Conservation (phyloP, 2,888 invertebrate species). For the Lithophane ornitopus region DNA sequence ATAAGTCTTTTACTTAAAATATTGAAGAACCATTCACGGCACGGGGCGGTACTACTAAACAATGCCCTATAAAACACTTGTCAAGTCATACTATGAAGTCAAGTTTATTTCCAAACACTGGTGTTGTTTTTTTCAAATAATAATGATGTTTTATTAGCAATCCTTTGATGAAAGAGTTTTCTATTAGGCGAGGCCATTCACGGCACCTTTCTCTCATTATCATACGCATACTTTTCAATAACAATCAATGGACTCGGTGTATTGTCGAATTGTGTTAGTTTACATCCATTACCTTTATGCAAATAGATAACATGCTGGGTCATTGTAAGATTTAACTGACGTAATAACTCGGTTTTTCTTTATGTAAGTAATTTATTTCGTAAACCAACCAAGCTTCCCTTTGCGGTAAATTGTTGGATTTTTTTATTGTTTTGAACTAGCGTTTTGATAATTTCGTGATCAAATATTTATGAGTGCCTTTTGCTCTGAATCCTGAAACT, state of each 20-base stretch:
- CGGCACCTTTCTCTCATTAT: constrained; percentile 47
- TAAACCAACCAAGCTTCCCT: constrained; percentile 8
- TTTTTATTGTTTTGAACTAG: not conserved
- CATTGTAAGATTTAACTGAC: constrained; percentile 20
- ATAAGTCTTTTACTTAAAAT: constrained; percentile 2
- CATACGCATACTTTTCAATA: constrained; percentile 6
- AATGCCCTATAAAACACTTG: not conserved
- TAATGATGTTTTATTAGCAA: constrained; percentile 15
- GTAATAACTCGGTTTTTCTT: constrained; percentile 24
- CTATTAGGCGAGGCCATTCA: not conserved
- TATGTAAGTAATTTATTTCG: constrained; percentile 46
- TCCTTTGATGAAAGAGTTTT: constrained; percentile 10
- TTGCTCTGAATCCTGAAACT: not conserved
- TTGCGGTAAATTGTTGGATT: not conserved
- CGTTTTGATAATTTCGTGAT: not conserved
- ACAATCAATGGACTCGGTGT: constrained; percentile 19
- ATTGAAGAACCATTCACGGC: constrained; percentile 3
- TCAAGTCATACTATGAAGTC: not conserved
- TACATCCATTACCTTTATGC: constrained; percentile 3
- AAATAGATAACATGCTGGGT: constrained; percentile 20
- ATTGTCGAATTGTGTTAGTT: constrained; percentile 23
- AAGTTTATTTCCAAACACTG: not conserved
- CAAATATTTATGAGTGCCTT: not conserved
- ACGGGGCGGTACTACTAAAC: not conserved
- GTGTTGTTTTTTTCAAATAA: not conserved